Evolutionary conservation across 2,888 invertebrate genomes (phyloP), one percentile per base, ranked within the genome.

Genomic region (Chymomyza caudatula): DNA sequence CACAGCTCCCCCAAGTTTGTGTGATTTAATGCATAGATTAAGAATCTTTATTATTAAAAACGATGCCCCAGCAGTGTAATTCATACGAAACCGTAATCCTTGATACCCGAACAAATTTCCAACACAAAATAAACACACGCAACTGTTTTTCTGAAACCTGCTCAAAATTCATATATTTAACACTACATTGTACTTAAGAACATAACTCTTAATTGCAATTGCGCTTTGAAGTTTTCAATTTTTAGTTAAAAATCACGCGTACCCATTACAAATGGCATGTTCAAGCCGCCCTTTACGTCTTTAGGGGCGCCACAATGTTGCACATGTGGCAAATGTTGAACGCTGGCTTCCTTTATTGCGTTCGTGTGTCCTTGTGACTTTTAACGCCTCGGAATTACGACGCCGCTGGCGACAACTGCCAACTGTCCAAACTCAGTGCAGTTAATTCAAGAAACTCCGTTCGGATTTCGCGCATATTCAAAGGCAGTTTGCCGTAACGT

Each of bases 291-390:
- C 64, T 85, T 85, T 70, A 83, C 69, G 76, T 66, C 61, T 67
- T 53, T 59, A 61, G 59, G 58, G 78, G 73, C 73, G 81, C 78
- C 84, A 80, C 86, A 79, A 72, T 80, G 86, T 80, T 85, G 86
- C 86, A 19, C 22, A 20, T 22, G 19, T 20, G 22, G 29, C 29
- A 37, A 37, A 8, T 37, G 29, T 37, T 37, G 29, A 37, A 37
- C 11, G 29, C 29, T 37, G 11, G 29, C 29, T 37, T 37, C 11
- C 29, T 37, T 37, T 37, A 37, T 37, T 8, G 11, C 29, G 29
- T 37, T 37, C 29, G 29, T 69, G 73, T 84, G 86, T 82, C 81
- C 86, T 82, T 86, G 86, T 86, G 86, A 85, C 66, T 86, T 86
- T 81, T 81, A 86, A 86, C 81, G 86, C 86, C 74, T 71, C 15